A percentile compares a stretch with the other conserved stretches of the same genome.
Conservation (phyloP, 2,888 invertebrate species). For the Chymomyza fuscimana region DNA sequence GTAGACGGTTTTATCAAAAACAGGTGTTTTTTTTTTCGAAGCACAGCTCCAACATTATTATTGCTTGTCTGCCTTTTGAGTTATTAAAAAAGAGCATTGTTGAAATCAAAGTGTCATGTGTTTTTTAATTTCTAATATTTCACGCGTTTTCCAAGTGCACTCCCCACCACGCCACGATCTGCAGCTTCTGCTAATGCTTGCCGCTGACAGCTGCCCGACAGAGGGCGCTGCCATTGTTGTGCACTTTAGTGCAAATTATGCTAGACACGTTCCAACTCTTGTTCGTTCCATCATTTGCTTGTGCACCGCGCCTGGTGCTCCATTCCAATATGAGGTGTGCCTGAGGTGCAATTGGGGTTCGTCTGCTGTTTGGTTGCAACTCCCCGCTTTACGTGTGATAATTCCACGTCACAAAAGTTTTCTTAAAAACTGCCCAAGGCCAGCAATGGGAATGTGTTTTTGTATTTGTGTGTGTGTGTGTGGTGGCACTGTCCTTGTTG, state of each 20-base stretch:
- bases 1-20: slow-evolving; percentile 43
- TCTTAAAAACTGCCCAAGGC: slow-evolving; percentile 64
- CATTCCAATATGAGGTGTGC: slow-evolving; percentile 54
- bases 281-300: slow-evolving; percentile 3
- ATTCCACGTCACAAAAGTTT: slow-evolving; percentile 60
- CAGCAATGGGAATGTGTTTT: slow-evolving; percentile 45
- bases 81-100: slow-evolving; percentile 51
- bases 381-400: slow-evolving; percentile 59
- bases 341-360: slow-evolving; percentile 55
- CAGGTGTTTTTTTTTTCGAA: slow-evolving; percentile 67
- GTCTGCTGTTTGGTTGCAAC: slow-evolving; percentile 1
- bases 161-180: neutral
- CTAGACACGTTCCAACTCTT: slow-evolving; percentile 60
- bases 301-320: slow-evolving; percentile 23
- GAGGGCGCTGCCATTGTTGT: slow-evolving; percentile 56
- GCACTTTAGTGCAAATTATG: slow-evolving; percentile 71
- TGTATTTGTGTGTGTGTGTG: neutral
- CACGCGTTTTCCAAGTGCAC: slow-evolving; percentile 46
- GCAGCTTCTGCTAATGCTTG: slow-evolving; percentile 43
- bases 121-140: slow-evolving; percentile 73
- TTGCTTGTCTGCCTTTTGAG: slow-evolving; percentile 41
- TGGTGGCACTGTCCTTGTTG: slow-evolving; percentile 5
- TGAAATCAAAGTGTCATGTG: slow-evolving; percentile 74
- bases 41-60: no score
- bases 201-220: slow-evolving; percentile 33